A percentile compares a stretch with the other conserved stretches of the same genome.
Conservation (phyloP, 1,140 invertebrate species). For the Pogonomyrmex barbatus region DNA sequence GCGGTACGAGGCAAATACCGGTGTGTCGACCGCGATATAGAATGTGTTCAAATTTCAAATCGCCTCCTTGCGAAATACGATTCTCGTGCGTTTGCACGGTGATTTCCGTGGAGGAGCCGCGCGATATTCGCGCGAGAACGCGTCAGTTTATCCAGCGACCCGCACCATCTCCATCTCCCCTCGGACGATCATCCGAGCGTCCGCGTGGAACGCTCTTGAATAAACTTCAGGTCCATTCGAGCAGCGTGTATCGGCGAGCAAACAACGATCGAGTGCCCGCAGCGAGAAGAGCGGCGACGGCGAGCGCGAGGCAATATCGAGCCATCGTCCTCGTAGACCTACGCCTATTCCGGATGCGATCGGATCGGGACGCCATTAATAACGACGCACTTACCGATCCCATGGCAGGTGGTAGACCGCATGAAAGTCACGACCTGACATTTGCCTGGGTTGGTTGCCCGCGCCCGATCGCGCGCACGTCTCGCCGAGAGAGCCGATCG, state of each 20-base stretch:
- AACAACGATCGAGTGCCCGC: constrained; percentile 56
- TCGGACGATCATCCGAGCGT: neutral
- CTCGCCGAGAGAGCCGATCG: constrained; percentile 77
- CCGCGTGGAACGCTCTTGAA: constrained; percentile 38
- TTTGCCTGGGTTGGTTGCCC: constrained; percentile 79
- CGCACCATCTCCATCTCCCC: neutral
- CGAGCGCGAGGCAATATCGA: constrained; percentile 48
- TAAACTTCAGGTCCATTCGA: constrained; percentile 41
- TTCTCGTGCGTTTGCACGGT: neutral
- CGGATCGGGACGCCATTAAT: constrained; percentile 83
- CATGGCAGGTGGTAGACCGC: constrained; percentile 83
- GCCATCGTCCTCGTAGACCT: constrained; percentile 76
- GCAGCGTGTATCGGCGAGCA: constrained; percentile 37
- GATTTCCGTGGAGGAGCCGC: constrained; percentile 8
- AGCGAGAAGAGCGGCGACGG: constrained; percentile 46
- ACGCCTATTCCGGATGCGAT: constrained; percentile 84
- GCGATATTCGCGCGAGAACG: constrained; percentile 15
- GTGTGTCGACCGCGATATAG: neutral
- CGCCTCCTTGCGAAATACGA: neutral
- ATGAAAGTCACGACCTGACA: constrained; percentile 85
- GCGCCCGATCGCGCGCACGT: constrained; percentile 76
- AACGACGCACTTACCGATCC: constrained; percentile 84
- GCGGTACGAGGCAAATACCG: constrained; percentile 1
- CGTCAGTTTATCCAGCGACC: neutral
- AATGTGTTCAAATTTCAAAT: constrained; percentile 5